A percentile compares a stretch with the other conserved stretches of the same genome.
phyloP scores from a whole-genome alignment of 2,888 invertebrate species.

The Heteromurus nitidus region DNA sequence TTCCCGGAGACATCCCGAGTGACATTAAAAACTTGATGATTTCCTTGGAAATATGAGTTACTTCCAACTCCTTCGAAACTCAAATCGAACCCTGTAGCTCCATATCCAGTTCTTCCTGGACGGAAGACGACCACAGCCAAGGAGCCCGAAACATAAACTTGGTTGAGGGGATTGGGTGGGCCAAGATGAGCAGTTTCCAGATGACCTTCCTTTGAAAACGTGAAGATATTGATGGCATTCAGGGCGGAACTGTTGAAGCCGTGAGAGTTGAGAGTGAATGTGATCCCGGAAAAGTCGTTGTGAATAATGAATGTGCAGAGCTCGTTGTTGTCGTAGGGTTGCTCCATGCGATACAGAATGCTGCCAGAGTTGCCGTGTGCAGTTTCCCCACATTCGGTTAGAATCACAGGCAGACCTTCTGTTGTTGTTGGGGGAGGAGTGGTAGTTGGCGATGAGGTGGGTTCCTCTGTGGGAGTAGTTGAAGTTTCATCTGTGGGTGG shows the following conservation, averaged over 20 bases:
- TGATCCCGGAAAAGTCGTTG: background rate
- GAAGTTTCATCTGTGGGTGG: background rate
- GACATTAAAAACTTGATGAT: background rate
- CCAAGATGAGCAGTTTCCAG: background rate
- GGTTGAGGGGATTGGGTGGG: background rate
- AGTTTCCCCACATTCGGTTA: background rate
- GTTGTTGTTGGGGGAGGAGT: background rate
- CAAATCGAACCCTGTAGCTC: background rate
- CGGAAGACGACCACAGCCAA: background rate
- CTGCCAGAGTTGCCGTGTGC: background rate
- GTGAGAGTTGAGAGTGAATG: background rate
- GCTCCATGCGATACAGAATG: background rate
- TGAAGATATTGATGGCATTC: background rate
- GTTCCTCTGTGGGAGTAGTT: background rate
- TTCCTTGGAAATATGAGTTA: background rate
- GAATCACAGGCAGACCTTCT: too few species aligned
- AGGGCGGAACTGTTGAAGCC: background rate
- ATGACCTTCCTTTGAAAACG: background rate
- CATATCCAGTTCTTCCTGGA: background rate
- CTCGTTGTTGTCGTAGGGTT: background rate
- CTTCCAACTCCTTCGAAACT: background rate
- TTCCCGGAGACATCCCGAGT: background rate
- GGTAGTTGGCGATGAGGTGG: background rate
- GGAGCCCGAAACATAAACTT: background rate
- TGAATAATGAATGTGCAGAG: background rate